phyloP scores from a whole-genome alignment of 2,113 vertebrate species.

The Odontophorus gujanensis region DNA sequence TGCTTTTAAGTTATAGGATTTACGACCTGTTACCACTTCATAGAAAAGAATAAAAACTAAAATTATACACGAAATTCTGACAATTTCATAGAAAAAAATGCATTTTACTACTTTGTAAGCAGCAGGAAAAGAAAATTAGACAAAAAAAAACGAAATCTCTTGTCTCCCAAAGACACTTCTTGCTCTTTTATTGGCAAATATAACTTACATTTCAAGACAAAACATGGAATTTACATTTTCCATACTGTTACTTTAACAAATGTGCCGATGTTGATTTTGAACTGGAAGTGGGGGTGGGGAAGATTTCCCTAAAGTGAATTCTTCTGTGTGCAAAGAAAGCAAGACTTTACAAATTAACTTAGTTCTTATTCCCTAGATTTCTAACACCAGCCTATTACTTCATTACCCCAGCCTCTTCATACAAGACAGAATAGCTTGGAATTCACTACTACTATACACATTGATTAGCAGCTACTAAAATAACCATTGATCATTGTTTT shows the following conservation, averaged over 20 bases:
- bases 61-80: not conserved
- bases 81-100: not conserved
- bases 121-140: not conserved
- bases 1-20: not conserved
- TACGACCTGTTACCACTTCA: not conserved
- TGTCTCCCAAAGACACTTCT: not conserved
- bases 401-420: not conserved
- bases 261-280: not conserved
- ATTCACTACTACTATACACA: not conserved
- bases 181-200: not conserved
- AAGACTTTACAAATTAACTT: not conserved
- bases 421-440: not conserved
- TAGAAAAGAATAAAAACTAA: not conserved
- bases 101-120: not conserved
- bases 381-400: not conserved
- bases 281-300: accelerated
- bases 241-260: not conserved
- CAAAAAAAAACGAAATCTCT: not conserved
- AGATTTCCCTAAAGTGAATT: not conserved
- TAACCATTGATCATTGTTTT: not conserved
- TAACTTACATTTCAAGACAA: not conserved
- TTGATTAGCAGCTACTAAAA: not conserved
- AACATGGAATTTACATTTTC: not conserved
- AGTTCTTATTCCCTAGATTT: not conserved
- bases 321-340: accelerated